A percentile compares a stretch with the other conserved stretches of the same genome.
These are phyloP conservation scores for Perizoma affinitatum DNA, from an alignment of 2,888 invertebrate species.

Conservation along the genomic window DNA sequence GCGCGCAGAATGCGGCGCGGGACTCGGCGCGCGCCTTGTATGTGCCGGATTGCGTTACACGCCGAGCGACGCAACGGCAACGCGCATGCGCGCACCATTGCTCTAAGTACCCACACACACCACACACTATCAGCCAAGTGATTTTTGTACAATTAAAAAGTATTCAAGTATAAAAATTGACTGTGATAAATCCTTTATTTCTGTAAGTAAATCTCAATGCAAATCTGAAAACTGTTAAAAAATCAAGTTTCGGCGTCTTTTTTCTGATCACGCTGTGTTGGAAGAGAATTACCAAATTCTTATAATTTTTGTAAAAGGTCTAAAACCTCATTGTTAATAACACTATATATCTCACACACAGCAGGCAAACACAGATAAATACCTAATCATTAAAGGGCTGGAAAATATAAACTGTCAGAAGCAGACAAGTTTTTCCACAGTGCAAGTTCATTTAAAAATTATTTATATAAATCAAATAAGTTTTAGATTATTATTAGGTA, in stretches of 20 bases:
- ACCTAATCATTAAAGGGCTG: not conserved
- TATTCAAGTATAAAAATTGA: not conserved
- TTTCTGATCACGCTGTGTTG: not conserved
- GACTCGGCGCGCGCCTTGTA: slow-evolving; percentile 65
- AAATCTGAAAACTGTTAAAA: not conserved
- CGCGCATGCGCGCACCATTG: slow-evolving; percentile 11
- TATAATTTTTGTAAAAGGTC: not conserved
- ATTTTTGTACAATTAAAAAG: slow-evolving; percentile 7
- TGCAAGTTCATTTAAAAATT: too few species aligned
- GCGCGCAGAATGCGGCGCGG: slow-evolving; percentile 59
- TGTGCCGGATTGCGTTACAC: slow-evolving; percentile 75
- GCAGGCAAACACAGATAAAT: not conserved
- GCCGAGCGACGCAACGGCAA: slow-evolving; percentile 32
- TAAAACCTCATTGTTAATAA: too few species aligned
- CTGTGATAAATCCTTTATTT: slow-evolving; percentile 4
- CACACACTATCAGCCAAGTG: slow-evolving; percentile 49
- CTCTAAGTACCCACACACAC: slow-evolving; percentile 49
- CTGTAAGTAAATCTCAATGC: slow-evolving; percentile 11
- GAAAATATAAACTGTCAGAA: not conserved
- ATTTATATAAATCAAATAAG: too few species aligned
- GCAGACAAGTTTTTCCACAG: not conserved
- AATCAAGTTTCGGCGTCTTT: not conserved
- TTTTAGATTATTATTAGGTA: too few species aligned
- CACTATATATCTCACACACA: not conserved
- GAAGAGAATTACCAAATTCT: too few species aligned